Conservation (phyloP, 1,140 invertebrate species). For the Zaprionus nigranus region DNA sequence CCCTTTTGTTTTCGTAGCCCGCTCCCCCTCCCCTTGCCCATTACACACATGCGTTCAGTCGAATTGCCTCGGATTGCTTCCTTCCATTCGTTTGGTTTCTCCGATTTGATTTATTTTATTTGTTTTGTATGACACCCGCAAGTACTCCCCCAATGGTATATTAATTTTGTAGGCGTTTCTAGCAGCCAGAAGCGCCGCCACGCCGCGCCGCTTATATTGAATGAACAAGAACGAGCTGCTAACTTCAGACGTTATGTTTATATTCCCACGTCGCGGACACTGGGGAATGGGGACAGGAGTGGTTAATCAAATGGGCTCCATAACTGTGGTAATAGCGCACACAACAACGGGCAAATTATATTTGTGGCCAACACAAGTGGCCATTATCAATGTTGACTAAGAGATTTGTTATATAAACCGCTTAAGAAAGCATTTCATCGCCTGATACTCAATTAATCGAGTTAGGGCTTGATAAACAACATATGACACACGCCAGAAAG, state of each 20-base stretch:
- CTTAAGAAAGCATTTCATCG: constrained; percentile 2
- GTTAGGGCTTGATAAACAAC: not conserved
- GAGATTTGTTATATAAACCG: constrained; percentile 36
- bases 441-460: constrained; percentile 28
- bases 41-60: constrained; percentile 66
- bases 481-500: not conserved
- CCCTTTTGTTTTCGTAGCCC: constrained; percentile 55
- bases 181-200: constrained; percentile 51
- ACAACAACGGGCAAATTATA: constrained; percentile 30
- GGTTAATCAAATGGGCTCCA: constrained; percentile 64
- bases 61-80: constrained; percentile 64
- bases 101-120: constrained; percentile 84
- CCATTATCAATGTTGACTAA: constrained; percentile 46
- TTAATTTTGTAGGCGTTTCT: constrained; percentile 80
- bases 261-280: constrained; percentile 43
- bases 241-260: constrained; percentile 58
- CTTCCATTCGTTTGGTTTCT: constrained; percentile 58
- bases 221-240: constrained; percentile 49
- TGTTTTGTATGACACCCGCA: constrained; percentile 83
- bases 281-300: constrained; percentile 28
- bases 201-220: constrained; percentile 34
- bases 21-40: not conserved
- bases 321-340: constrained; percentile 47
- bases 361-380: constrained; percentile 38
- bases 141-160: constrained; percentile 70